These are phyloP conservation scores for Amphipyra tragopoginis DNA, from an alignment of 2,888 invertebrate genomes.

Conservation along the genomic window DNA sequence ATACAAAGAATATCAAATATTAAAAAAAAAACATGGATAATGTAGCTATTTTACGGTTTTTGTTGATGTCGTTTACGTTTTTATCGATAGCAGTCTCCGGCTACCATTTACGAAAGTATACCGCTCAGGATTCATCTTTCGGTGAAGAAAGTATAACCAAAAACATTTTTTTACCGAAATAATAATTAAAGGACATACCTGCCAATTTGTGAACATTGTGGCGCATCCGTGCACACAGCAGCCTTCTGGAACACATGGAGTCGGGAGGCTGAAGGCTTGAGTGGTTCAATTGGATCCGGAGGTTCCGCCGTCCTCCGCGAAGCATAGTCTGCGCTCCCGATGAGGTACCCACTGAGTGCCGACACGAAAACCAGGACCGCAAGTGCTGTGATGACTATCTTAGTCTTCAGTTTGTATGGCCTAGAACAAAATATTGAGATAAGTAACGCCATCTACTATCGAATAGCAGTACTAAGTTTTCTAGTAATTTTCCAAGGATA, in stretches of 20 bases:
- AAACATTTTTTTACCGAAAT: not conserved
- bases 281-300: slow-evolving; percentile 91
- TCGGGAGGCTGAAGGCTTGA: slow-evolving; percentile 92
- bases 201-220: slow-evolving; percentile 94
- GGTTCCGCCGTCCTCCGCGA: slow-evolving; percentile 79
- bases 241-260: slow-evolving; percentile 92
- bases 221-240: slow-evolving; percentile 94
- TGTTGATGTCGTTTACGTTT: too few relatives aligned
- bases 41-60: too few relatives aligned
- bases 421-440: slow-evolving; percentile 70
- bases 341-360: slow-evolving; percentile 76
- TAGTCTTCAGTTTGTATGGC: slow-evolving; percentile 75
- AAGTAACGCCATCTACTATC: slow-evolving; percentile 62
- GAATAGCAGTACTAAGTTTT: slow-evolving; percentile 46
- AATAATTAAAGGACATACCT: slow-evolving; percentile 87
- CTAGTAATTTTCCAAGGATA: not conserved
- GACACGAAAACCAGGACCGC: slow-evolving; percentile 73
- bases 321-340: slow-evolving; percentile 72
- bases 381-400: slow-evolving; percentile 71
- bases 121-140: too few relatives aligned
- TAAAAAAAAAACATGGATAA: too few relatives aligned
- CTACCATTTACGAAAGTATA: too few relatives aligned
- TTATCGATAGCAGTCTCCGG: too few relatives aligned
- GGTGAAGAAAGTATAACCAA: too few relatives aligned
- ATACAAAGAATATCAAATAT: too few relatives aligned